Percentiles rank a stretch among this genome's conserved stretches.
Evolutionary conservation across 2,113 vertebrate genomes (phyloP).

Genomic region (Chelonoidis abingdonii): DNA sequence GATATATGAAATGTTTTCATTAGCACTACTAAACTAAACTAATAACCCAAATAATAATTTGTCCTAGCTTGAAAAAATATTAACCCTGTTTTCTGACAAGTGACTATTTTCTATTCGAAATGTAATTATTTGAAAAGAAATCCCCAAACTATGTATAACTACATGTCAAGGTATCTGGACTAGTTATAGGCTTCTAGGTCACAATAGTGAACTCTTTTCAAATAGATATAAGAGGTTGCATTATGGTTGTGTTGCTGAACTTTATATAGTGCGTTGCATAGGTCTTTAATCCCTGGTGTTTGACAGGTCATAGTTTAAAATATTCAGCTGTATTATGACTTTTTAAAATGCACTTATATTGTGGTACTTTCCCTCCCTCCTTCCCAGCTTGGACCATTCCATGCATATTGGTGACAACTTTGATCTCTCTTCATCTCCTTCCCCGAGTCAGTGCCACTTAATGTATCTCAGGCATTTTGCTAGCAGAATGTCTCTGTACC

Average conservation of each 20-base stretch:
- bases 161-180: not conserved
- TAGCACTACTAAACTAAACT: not conserved
- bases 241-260: not conserved
- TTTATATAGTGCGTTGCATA: not conserved
- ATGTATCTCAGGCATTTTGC: constrained; percentile 61
- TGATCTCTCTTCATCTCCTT: constrained; percentile 64
- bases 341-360: constrained; percentile 50
- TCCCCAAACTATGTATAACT: not conserved
- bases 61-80: not conserved
- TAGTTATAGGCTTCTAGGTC: not conserved
- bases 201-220: not conserved
- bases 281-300: constrained; percentile 33
- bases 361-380: not conserved
- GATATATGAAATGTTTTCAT: not conserved
- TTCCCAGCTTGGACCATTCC: not conserved
- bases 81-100: not conserved
- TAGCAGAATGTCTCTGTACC: constrained; percentile 53
- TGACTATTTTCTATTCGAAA: not conserved
- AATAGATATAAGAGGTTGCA: not conserved
- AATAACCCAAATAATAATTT: not conserved
- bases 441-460: constrained; percentile 59
- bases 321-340: constrained; percentile 19
- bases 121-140: not conserved
- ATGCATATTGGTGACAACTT: constrained; percentile 47
- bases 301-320: constrained; percentile 59